A percentile compares a stretch with the other conserved stretches of the same genome.
Evolutionary conservation across 2,888 invertebrate genomes (phyloP).

Genomic region (Ochropleura plecta): DNA sequence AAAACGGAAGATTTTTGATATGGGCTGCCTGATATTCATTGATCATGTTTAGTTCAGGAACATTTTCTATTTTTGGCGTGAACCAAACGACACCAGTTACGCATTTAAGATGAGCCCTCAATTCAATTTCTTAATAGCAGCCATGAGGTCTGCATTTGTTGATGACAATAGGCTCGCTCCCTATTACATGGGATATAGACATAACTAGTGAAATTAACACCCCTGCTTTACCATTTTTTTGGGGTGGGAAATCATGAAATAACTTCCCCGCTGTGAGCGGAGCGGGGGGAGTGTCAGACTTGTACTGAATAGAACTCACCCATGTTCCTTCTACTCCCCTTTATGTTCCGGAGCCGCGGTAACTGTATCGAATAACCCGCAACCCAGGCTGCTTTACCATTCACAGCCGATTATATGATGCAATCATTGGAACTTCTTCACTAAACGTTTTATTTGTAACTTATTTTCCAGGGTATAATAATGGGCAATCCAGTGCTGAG

Average conservation of each 20-base stretch:
- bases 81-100: too few species aligned
- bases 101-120: not conserved
- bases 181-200: not conserved
- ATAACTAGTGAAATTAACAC: not conserved
- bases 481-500: constrained; percentile 89
- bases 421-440: not conserved
- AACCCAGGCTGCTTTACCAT: not conserved
- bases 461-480: constrained; percentile 85
- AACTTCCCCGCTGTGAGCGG: too few species aligned
- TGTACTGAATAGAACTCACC: too few species aligned
- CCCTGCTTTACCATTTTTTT: too few species aligned
- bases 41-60: not conserved
- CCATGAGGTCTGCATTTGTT: not conserved
- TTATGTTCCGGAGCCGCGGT: too few species aligned
- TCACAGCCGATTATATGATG: not conserved
- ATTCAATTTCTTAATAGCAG: not conserved
- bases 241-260: too few species aligned
- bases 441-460: not conserved
- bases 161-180: too few species aligned
- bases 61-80: not conserved
- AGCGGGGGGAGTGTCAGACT: too few species aligned
- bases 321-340: too few species aligned
- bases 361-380: too few species aligned
- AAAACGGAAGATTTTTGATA: too few species aligned
- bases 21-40: too few species aligned